Base-by-base conservation (phyloP, 2,888 invertebrate genomes). In the Falcaria lacertinaria region DNA sequence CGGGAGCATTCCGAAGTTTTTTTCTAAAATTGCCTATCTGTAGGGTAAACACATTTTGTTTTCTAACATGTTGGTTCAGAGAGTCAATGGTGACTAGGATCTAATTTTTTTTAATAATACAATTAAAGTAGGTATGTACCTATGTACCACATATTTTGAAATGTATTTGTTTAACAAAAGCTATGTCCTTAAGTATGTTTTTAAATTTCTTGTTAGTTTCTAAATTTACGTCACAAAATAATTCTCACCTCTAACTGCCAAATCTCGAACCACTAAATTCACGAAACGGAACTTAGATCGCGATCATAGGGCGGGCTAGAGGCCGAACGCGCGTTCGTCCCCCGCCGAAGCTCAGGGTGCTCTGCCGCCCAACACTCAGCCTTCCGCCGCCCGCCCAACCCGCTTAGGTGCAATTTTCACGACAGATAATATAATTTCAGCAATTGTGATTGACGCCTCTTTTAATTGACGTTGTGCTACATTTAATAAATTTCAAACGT, bases 201-300 rank as follows among this genome's bases (percentile, higher is more conserved):
- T n/a, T n/a, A n/a, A n/a, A n/a, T n/a, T n/a, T n/a, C n/a, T n/a
- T n/a, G n/a, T n/a, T n/a, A n/a, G n/a, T n/a, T n/a, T n/a, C n/a
- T n/a, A n/a, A n/a, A n/a, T n/a, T n/a, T n/a, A n/a, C n/a, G n/a
- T n/a, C n/a, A n/a, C n/a, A 17, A 38, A 34, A 34, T 4, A n/a
- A 32, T n/a, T 4, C 28, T 8, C 34, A 34, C 22, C 33, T 19
- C 11, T 14, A 50, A 47, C 40, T 36, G 45, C 47, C 37, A 15
- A 40, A 22, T 41, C 11, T 17, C 28, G 33, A 19, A 0, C 33
- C n/a, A 16, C 25, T 22, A 34, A 33, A 35, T 47, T 39, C 50
- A 52, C 48, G 46, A 46, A 46, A 52, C 11, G 11, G 40, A 79
- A 80, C 74, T 80, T 78, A 67, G 64, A 66, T 75, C 78, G 74